Evolutionary conservation across 2,113 vertebrate species (phyloP).

Genomic region (Siniperca knerii): DNA sequence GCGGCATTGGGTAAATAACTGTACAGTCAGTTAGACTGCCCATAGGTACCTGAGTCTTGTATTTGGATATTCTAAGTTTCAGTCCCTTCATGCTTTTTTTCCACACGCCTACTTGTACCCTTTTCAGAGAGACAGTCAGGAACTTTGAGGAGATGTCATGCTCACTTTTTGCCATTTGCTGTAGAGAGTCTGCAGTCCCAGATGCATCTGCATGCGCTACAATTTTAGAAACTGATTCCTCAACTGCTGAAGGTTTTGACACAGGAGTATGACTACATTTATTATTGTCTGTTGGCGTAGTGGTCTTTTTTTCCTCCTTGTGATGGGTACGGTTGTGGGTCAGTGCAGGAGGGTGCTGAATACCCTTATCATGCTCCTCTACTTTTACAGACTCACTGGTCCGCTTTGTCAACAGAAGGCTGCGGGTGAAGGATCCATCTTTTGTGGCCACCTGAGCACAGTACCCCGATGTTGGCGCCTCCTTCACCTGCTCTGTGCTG

Average conservation of each 20-base stretch:
- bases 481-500: neutral
- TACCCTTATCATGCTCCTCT: slow-evolving; percentile 31
- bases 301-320: slow-evolving; percentile 51
- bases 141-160: slow-evolving; percentile 75
- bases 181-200: slow-evolving; percentile 59
- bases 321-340: neutral
- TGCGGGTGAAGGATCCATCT: neutral
- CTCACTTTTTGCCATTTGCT: slow-evolving; percentile 53
- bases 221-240: slow-evolving; percentile 39
- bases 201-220: slow-evolving; percentile 4
- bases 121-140: slow-evolving; percentile 79
- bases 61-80: slow-evolving; percentile 65
- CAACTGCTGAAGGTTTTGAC: neutral
- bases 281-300: neutral
- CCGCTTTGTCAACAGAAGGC: neutral
- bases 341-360: slow-evolving; percentile 12
- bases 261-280: neutral
- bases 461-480: neutral
- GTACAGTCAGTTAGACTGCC: slow-evolving; percentile 22
- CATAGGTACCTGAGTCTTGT: slow-evolving; percentile 36
- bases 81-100: slow-evolving; percentile 64
- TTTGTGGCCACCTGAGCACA: neutral
- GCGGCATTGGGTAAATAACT: slow-evolving; percentile 83
- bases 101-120: slow-evolving; percentile 73
- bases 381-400: slow-evolving; percentile 51